phyloP scores from a whole-genome alignment of 2,797 vertebrate genomes.

The Cheirogaleus major region DNA sequence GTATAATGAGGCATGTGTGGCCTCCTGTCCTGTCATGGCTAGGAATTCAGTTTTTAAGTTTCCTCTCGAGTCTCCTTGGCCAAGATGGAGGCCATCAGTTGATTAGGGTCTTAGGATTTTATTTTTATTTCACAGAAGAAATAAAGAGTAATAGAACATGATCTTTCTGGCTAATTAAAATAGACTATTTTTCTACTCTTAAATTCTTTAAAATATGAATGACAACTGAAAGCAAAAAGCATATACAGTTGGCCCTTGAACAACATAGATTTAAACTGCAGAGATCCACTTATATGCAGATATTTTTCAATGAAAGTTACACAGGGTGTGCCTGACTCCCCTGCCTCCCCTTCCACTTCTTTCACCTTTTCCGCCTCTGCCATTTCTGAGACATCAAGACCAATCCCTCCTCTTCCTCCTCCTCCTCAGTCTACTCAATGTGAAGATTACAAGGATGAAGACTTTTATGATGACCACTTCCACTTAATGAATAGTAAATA shows the following conservation, averaged over 20 bases:
- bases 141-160: neutral
- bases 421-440: neutral
- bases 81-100: too few species aligned
- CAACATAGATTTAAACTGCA: neutral
- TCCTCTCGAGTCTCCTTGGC: too few species aligned
- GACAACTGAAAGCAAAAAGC: neutral
- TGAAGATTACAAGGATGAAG: neutral
- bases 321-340: neutral
- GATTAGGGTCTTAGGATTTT: too few species aligned
- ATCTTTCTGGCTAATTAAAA: neutral
- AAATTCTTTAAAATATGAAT: neutral
- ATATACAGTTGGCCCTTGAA: neutral
- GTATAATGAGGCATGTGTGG: too few species aligned
- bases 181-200: neutral
- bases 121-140: too few species aligned
- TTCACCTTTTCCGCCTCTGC: neutral
- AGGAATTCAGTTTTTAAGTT: too few species aligned
- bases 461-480: neutral
- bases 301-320: neutral
- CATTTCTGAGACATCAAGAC: neutral
- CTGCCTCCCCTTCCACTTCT: neutral
- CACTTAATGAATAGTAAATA: neutral
- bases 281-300: neutral
- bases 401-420: neutral
- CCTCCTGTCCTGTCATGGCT: too few species aligned